A percentile compares a stretch with the other conserved stretches of the same genome.
Evolutionary conservation across 2,888 invertebrate genomes (phyloP).

Genomic region (Cosmopolites sordidus): DNA sequence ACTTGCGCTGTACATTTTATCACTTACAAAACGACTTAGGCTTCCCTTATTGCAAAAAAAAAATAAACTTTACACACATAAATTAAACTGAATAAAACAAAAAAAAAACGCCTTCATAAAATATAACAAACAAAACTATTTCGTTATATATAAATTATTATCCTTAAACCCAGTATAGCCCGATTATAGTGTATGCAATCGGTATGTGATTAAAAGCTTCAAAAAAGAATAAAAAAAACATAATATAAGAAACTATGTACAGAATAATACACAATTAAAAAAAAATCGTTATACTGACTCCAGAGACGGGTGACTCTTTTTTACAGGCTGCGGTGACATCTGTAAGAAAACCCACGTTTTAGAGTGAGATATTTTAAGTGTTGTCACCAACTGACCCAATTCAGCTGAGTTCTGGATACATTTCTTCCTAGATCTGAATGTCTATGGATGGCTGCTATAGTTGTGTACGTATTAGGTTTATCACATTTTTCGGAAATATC

Average conservation of each 20-base stretch:
- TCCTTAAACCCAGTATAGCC: slow-evolving; percentile 15
- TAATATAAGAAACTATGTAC: slow-evolving; percentile 29
- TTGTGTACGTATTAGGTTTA: slow-evolving; percentile 37
- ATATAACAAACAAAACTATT: slow-evolving; percentile 24
- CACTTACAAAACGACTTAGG: neutral
- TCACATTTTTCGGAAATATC: slow-evolving; percentile 33
- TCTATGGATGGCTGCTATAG: slow-evolving; percentile 43
- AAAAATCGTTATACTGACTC: slow-evolving; percentile 33
- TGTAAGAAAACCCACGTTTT: slow-evolving; percentile 35
- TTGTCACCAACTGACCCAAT: slow-evolving; percentile 38
- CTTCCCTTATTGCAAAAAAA: slow-evolving; percentile 2
- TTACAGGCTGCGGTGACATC: slow-evolving; percentile 43
- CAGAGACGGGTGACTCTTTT: slow-evolving; percentile 37
- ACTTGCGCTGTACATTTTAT: neutral
- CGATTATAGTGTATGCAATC: neutral
- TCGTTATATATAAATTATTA: slow-evolving; percentile 13
- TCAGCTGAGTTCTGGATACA: slow-evolving; percentile 27
- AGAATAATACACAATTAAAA: slow-evolving; percentile 31
- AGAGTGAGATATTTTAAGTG: neutral
- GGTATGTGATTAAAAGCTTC: neutral
- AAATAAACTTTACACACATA: slow-evolving; percentile 14
- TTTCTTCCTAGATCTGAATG: slow-evolving; percentile 41
- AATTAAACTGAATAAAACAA: slow-evolving; percentile 16
- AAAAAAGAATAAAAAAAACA: neutral
- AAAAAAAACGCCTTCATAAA: slow-evolving; percentile 32